phyloP scores from a whole-genome alignment of 1,140 invertebrate genomes.

The Leptopilina boulardi region DNA sequence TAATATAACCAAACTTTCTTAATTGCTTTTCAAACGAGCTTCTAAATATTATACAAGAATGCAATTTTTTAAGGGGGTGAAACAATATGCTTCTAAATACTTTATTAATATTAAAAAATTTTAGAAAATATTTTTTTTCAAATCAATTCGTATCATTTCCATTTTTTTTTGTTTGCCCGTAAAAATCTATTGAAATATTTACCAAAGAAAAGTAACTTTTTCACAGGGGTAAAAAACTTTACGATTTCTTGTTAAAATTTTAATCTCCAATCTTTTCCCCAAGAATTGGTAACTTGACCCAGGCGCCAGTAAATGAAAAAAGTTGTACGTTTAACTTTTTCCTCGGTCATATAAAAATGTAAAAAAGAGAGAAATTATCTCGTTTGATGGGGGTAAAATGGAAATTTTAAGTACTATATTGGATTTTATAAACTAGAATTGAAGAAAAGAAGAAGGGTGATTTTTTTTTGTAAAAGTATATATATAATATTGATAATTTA shows the following conservation, averaged over 20 bases:
- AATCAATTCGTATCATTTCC: not conserved
- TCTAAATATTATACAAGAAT: not conserved
- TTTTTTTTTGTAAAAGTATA: no score
- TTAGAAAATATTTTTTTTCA: no score
- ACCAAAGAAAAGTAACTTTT: not conserved
- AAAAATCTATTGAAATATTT: constrained; percentile 16
- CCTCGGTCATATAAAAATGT: not conserved
- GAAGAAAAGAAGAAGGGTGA: no score
- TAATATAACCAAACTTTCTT: constrained; percentile 11
- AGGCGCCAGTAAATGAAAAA: not conserved
- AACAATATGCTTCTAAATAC: not conserved
- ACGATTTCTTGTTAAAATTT: not conserved
- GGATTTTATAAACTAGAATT: not conserved
- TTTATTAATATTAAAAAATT: no score
- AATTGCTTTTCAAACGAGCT: constrained; percentile 7
- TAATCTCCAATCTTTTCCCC: constrained; percentile 2
- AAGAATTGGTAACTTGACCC: not conserved
- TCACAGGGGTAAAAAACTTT: not conserved
- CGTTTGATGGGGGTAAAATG: not conserved
- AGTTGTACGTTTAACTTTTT: constrained; percentile 6
- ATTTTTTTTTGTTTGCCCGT: not conserved
- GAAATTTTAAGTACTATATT: not conserved
- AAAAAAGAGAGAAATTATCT: not conserved
- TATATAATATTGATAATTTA: no score
- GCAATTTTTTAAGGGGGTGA: not conserved